phyloP scores from a whole-genome alignment of 1,140 invertebrate species.

The Trissolcus basalis region DNA sequence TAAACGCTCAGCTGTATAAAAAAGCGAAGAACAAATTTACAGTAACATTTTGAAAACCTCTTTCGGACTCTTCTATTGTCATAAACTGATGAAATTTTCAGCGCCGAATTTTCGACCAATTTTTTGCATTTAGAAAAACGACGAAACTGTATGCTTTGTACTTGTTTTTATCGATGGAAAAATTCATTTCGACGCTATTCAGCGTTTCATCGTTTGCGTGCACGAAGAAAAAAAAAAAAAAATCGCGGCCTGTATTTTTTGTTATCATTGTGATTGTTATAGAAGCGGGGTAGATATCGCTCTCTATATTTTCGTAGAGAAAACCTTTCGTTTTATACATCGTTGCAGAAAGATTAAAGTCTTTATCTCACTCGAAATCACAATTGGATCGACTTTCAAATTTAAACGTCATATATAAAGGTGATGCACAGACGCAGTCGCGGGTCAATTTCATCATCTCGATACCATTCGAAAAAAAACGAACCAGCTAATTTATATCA shows the following conservation, averaged over 20 bases:
- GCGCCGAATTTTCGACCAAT: conserved; percentile 16
- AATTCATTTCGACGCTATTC: conserved; percentile 16
- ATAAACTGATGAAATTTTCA: conserved; percentile 6
- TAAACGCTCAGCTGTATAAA: too few species aligned
- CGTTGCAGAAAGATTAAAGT: conserved; percentile 22
- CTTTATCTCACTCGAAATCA: conserved; percentile 36
- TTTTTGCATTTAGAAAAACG: conserved; percentile 19
- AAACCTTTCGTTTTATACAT: conserved; percentile 25
- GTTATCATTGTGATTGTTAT: conserved; percentile 9
- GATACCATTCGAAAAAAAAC: too few species aligned
- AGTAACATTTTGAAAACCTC: background rate
- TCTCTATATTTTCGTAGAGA: conserved; percentile 19
- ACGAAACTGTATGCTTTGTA: conserved; percentile 17
- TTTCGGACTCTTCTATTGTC: conserved; percentile 10
- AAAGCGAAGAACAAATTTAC: background rate
- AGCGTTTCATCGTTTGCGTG: conserved; percentile 21
- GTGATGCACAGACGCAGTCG: too few species aligned
- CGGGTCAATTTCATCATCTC: too few species aligned
- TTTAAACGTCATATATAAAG: background rate
- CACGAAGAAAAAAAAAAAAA: conserved; percentile 5
- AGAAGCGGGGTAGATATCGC: conserved; percentile 6
- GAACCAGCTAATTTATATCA: too few species aligned
- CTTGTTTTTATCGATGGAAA: conserved; percentile 20
- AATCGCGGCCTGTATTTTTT: conserved; percentile 30
- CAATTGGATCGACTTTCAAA: conserved; percentile 33